Base-by-base conservation (phyloP, 2,888 invertebrate genomes). In the Itoplectis maculator region DNA sequence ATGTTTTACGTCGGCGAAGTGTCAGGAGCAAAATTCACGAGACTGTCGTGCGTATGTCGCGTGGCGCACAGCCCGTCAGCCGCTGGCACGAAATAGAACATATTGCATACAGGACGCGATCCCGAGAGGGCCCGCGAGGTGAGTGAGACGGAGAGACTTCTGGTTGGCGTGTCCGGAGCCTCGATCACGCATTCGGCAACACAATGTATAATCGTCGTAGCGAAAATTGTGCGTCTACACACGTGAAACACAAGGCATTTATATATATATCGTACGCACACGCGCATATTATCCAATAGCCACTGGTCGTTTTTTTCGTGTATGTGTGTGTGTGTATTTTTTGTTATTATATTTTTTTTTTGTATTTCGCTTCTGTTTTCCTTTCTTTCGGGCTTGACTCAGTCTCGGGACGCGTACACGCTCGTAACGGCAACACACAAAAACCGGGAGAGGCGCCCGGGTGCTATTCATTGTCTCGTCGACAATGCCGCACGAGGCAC, bases 51-150 rank as follows among this genome's bases (percentile, higher is more conserved):
- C 72, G 47, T n/a, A n/a, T 79, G 45, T 29, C 35, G 37, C 63
- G 69, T 37, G 54, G 23, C n/a, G n/a, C n/a, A n/a, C 59, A 37
- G 79, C 29, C 51, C 15, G 73, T 54, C 80, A 73, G 15, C 29
- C 47, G 65, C 86, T 65, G 86, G 81, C 87, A 87, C 88, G 87
- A 87, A 89, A 87, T 87, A 86, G 88, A 88, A 90, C 91, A 92
- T 91, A 90, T 91, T 91, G 91, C 90, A 89, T 89, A 88, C 86
- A 88, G 77, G 77, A 81, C 49, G 29, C 3, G 66, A 74, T 73
- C 54, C 59, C 9, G 70, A 68, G 70, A 68, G 59, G 68, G 59
- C 51, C 18, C 66, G 66, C 47, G 54, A 47, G 59, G 61, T 40
- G 70, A 29, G 3, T 29, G 29, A 29, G 29, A 29, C 29, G 49